A percentile compares a stretch with the other conserved stretches of the same genome.
Evolutionary conservation across 2,888 invertebrate species (phyloP).

Genomic region (Ypsolopha sequella): DNA sequence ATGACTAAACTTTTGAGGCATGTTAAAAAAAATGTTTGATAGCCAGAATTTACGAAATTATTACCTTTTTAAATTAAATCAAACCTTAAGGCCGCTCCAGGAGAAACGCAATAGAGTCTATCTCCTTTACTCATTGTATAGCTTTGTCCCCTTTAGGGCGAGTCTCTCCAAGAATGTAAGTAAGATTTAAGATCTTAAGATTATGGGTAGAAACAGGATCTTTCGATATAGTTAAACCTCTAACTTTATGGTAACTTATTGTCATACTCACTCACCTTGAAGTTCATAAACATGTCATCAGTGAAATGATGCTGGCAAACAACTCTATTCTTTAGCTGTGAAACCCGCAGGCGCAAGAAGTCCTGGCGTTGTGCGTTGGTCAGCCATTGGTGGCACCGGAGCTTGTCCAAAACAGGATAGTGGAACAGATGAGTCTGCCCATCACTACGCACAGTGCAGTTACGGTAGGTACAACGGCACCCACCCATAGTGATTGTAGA

Average conservation of each 20-base stretch:
- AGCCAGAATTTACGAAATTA: too few relatives aligned
- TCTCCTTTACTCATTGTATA: too few relatives aligned
- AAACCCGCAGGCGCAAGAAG: slow-evolving; percentile 64
- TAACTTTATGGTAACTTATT: not conserved
- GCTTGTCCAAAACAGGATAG: slow-evolving; percentile 71
- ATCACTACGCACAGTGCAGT: slow-evolving; percentile 62
- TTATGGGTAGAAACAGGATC: not conserved
- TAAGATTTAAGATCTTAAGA: too few relatives aligned
- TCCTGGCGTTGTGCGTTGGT: slow-evolving; percentile 63
- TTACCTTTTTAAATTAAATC: too few relatives aligned
- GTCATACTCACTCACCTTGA: slow-evolving; percentile 47
- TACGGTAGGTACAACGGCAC: slow-evolving; percentile 69
- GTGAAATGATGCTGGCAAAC: slow-evolving; percentile 73
- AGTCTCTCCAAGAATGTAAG: too few relatives aligned
- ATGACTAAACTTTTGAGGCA: not conserved
- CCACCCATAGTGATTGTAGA: slow-evolving; percentile 62
- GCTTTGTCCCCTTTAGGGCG: too few relatives aligned
- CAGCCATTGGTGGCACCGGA: slow-evolving; percentile 71
- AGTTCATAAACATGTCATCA: slow-evolving; percentile 65
- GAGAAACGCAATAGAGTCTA: too few relatives aligned
- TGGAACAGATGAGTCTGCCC: slow-evolving; percentile 72
- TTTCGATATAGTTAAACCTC: not conserved
- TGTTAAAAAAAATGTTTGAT: not conserved
- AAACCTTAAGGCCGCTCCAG: too few relatives aligned
- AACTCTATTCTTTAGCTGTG: slow-evolving; percentile 72